A percentile compares a stretch with the other conserved stretches of the same genome.
These are phyloP conservation scores for Nasonia oneida DNA, from an alignment of 2,888 invertebrate species.

Conservation along the genomic window DNA sequence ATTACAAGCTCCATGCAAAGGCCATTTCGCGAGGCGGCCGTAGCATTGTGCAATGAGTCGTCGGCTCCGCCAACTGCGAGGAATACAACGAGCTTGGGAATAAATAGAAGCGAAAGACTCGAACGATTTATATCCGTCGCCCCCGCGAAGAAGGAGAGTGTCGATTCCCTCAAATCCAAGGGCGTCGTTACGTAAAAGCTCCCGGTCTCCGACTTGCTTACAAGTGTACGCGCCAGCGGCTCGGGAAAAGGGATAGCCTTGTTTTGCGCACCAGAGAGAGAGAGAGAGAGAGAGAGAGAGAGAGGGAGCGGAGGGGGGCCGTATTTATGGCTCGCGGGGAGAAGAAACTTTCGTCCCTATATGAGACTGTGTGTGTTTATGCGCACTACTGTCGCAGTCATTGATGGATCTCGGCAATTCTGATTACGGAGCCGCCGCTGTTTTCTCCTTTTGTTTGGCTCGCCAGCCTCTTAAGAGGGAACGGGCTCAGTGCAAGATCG, in stretches of 20 bases:
- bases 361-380: not conserved
- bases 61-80: not conserved
- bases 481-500: conserved; percentile 4
- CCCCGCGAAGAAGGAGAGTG: not conserved
- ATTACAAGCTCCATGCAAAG: conserved; percentile 18
- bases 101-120: not conserved
- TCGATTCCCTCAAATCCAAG: conserved; percentile 43
- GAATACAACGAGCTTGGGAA: not conserved
- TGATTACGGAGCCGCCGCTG: conserved; percentile 40
- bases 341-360: conserved; percentile 34
- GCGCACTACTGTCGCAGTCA: conserved; percentile 5
- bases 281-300: too few species aligned
- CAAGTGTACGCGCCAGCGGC: conserved; percentile 18
- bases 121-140: conserved; percentile 28
- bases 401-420: conserved; percentile 47
- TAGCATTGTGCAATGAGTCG: conserved; percentile 40
- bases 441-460: conserved; percentile 11
- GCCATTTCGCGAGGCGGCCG: conserved; percentile 4
- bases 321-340: conserved; percentile 46
- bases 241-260: conserved; percentile 43
- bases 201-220: not conserved
- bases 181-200: conserved; percentile 40
- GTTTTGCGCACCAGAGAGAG: conserved; percentile 14
- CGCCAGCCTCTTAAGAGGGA: not conserved
- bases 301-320: not conserved